Evolutionary conservation across 1,140 invertebrate species (phyloP).

Genomic region (Vollenhovia emeryi): DNA sequence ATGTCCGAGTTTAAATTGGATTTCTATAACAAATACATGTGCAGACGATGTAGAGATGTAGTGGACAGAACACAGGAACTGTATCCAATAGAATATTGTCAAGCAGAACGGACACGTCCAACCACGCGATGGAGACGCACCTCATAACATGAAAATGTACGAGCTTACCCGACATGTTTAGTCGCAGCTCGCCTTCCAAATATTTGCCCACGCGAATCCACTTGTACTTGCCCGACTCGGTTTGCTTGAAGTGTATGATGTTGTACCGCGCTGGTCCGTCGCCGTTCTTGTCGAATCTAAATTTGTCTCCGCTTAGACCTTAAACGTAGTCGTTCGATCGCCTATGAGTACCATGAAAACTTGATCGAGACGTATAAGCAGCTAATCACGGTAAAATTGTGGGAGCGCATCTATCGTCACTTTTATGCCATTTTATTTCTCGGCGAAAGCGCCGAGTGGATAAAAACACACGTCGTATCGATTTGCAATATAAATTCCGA

Average conservation of each 20-base stretch:
- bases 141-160: background rate
- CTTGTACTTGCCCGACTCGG: slow-evolving; percentile 89
- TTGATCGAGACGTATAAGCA: slow-evolving; percentile 17
- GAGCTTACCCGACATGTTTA: slow-evolving; percentile 91
- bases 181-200: slow-evolving; percentile 90
- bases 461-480: background rate
- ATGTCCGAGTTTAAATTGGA: slow-evolving; percentile 92
- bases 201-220: slow-evolving; percentile 96
- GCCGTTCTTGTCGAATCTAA: slow-evolving; percentile 95
- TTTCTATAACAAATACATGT: slow-evolving; percentile 86
- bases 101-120: background rate
- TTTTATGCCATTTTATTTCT: background rate
- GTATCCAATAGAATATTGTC: slow-evolving; percentile 11
- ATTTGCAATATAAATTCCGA: slow-evolving; percentile 71
- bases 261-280: slow-evolving; percentile 97
- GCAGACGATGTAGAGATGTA: background rate
- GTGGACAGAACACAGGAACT: background rate
- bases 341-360: slow-evolving; percentile 51
- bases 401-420: background rate
- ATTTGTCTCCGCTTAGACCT: slow-evolving; percentile 95
- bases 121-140: background rate
- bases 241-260: slow-evolving; percentile 97
- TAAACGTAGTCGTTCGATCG: slow-evolving; percentile 44
- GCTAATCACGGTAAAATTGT: slow-evolving; percentile 27
- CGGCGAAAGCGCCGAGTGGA: background rate